Percentiles rank a stretch among this genome's conserved stretches.
Conservation (phyloP, 2,888 invertebrate genomes). For the Megastigmus dorsalis region DNA sequence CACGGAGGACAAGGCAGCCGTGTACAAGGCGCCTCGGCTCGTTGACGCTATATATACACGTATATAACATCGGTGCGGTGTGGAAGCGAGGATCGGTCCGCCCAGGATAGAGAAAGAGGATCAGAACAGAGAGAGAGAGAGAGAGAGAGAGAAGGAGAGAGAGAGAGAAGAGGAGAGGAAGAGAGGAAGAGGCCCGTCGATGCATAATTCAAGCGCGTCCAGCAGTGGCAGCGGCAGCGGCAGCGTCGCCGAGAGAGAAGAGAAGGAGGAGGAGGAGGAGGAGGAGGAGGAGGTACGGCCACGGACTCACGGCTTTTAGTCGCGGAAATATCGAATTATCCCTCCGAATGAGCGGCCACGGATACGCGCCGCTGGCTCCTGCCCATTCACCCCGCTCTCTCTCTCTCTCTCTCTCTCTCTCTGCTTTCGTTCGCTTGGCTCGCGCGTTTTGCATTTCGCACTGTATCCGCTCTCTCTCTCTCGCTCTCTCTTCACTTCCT, state of each 20-base stretch:
- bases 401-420: not conserved
- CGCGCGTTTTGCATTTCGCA: too few species aligned
- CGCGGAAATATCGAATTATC: constrained; percentile 55
- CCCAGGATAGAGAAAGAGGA: too few species aligned
- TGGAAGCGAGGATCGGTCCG: not conserved
- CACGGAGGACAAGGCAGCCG: not conserved
- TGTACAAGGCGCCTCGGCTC: constrained; percentile 17
- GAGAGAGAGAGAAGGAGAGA: not conserved
- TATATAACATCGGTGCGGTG: too few species aligned
- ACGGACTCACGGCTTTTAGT: constrained; percentile 49
- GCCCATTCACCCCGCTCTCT: not conserved
- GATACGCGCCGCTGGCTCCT: too few species aligned
- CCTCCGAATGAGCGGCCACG: constrained; percentile 27
- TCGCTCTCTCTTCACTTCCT: not conserved
- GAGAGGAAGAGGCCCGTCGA: not conserved
- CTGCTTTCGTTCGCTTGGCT: not conserved
- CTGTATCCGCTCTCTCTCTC: not conserved
- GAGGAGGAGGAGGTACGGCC: not conserved
- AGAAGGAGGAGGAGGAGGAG: not conserved
- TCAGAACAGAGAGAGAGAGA: not conserved
- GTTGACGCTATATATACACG: constrained; percentile 38
- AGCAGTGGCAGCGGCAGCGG: not conserved
- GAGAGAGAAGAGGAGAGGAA: not conserved
- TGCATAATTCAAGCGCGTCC: constrained; percentile 45
- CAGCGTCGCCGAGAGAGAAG: not conserved